These are phyloP conservation scores for Charanyca ferruginea DNA, from an alignment of 2,888 invertebrate genomes.

Conservation along the genomic window DNA sequence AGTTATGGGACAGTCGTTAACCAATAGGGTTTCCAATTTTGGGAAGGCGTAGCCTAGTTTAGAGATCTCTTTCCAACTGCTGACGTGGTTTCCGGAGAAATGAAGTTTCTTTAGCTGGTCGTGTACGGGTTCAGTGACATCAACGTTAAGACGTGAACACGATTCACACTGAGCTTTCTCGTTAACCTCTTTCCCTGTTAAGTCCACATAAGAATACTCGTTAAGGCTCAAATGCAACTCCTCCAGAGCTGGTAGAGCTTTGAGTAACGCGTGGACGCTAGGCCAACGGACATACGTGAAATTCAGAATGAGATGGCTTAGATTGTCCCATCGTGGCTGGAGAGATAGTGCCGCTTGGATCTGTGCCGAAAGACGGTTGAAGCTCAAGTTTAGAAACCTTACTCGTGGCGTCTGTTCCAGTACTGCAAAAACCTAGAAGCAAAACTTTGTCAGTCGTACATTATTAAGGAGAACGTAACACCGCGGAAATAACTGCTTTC, in stretches of 20 bases:
- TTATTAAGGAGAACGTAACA: slow-evolving; percentile 63
- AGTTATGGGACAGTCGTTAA: slow-evolving; percentile 96
- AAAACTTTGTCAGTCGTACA: slow-evolving; percentile 39
- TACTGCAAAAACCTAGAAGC: slow-evolving; percentile 94
- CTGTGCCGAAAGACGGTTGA: slow-evolving; percentile 95
- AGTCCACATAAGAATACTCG: slow-evolving; percentile 95
- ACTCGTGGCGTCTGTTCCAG: slow-evolving; percentile 97
- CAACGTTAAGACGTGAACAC: slow-evolving; percentile 81
- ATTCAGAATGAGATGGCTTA: slow-evolving; percentile 96
- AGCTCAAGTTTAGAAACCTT: slow-evolving; percentile 97
- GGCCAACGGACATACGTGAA: slow-evolving; percentile 97
- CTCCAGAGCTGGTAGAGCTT: slow-evolving; percentile 95
- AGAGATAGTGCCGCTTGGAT: slow-evolving; percentile 91
- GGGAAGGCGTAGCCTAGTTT: slow-evolving; percentile 97
- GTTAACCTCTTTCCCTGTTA: slow-evolving; percentile 88
- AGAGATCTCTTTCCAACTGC: slow-evolving; percentile 95
- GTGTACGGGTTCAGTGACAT: slow-evolving; percentile 89
- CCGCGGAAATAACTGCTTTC: slow-evolving; percentile 59
- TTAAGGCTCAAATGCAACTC: slow-evolving; percentile 98
- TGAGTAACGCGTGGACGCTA: slow-evolving; percentile 94
- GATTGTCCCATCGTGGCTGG: slow-evolving; percentile 90
- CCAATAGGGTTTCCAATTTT: slow-evolving; percentile 95
- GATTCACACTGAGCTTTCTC: slow-evolving; percentile 84
- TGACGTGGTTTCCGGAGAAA: slow-evolving; percentile 97
- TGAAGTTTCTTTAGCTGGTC: slow-evolving; percentile 94